Conservation (phyloP, 2,113 vertebrate genomes). For the Gavialis gangeticus region DNA sequence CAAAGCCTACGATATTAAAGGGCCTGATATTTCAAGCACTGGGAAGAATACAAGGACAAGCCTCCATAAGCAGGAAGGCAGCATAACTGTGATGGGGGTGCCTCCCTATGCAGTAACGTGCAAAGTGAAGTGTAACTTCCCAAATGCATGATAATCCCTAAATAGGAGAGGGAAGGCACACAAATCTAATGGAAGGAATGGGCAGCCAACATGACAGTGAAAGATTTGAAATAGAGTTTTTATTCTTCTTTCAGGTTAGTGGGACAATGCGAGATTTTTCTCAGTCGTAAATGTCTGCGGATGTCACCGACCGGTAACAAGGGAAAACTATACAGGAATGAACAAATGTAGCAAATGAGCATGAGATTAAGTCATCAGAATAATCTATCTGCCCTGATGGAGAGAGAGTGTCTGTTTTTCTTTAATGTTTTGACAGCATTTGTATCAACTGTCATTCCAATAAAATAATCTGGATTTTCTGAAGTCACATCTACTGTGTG, state of each 20-base stretch:
- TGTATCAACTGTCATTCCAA: neutral
- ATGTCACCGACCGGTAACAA: neutral
- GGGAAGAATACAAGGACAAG: neutral
- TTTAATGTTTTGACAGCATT: neutral
- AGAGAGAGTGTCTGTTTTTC: neutral
- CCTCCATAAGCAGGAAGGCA: neutral
- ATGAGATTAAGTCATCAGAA: neutral
- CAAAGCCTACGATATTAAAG: neutral
- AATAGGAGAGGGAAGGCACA: neutral
- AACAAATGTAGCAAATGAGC: neutral
- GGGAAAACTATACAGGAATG: neutral
- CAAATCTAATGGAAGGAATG: neutral
- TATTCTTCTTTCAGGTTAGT: neutral
- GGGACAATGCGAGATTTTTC: neutral
- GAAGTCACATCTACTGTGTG: neutral
- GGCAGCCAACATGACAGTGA: neutral
- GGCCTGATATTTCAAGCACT: neutral
- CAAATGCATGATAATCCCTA: neutral
- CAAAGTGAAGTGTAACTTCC: neutral
- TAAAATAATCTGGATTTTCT: neutral
- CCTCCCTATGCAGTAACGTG: neutral
- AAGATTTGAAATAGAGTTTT: neutral
- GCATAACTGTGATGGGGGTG: neutral
- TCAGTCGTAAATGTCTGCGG: neutral
- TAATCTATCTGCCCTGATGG: neutral